Conservation (phyloP, 2,113 vertebrate species). For the Pardalotus punctatus region DNA sequence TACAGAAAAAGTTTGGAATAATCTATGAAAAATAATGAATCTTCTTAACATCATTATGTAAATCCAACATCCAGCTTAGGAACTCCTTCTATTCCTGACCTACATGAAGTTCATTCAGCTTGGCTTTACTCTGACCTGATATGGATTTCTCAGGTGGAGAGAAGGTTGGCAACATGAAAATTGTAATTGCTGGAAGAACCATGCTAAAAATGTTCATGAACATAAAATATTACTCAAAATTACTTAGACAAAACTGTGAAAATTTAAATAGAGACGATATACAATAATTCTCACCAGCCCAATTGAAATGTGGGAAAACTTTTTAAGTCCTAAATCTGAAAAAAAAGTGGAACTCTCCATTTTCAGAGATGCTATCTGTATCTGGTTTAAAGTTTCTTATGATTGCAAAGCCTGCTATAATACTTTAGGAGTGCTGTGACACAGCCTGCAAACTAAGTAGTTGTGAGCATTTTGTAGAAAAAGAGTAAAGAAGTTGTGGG, state of each 20-base stretch:
- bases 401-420: neutral
- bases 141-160: neutral
- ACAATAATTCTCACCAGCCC: neutral
- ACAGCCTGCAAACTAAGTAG: neutral
- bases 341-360: neutral
- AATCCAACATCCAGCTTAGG: neutral
- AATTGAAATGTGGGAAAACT: neutral
- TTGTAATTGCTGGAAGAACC: neutral
- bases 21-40: neutral
- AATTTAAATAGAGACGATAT: neutral
- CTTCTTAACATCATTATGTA: neutral
- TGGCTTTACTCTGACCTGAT: neutral
- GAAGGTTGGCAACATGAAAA: neutral
- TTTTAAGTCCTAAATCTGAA: neutral
- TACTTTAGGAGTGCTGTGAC: neutral
- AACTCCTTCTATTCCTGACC: neutral
- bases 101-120: neutral
- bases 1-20: neutral
- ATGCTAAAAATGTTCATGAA: neutral
- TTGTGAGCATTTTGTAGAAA: neutral
- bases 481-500: neutral
- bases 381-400: neutral
- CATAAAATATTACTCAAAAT: neutral
- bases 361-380: neutral
- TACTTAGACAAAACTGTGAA: neutral